phyloP scores from a whole-genome alignment of 2,888 invertebrate genomes.

The Synergus umbraculus region DNA sequence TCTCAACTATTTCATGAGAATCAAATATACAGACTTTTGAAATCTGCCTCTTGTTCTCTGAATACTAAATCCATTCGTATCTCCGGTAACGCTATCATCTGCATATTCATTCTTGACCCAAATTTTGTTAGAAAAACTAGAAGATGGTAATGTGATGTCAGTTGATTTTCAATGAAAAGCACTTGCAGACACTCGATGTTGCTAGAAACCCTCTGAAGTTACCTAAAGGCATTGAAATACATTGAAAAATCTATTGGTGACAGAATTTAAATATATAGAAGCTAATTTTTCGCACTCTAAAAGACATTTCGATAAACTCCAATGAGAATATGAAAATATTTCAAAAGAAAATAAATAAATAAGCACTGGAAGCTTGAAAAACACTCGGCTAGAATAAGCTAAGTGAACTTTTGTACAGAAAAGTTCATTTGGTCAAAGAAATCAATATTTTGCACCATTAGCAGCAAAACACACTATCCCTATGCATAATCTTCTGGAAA shows the following conservation, averaged over 20 bases:
- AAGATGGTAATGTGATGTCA: neutral
- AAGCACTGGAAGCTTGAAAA: neutral
- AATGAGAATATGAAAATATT: neutral
- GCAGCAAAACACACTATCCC: neutral
- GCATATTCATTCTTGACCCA: neutral
- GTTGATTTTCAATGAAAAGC: neutral
- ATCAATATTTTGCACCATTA: slow-evolving; percentile 2
- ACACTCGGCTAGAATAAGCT: neutral
- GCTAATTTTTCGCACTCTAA: neutral
- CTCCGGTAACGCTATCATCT: neutral
- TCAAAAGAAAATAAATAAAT: neutral
- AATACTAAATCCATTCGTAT: neutral
- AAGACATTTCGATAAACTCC: neutral
- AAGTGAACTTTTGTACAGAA: neutral
- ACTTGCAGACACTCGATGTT: neutral
- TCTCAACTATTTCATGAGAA: slow-evolving; percentile 2
- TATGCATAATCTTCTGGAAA: neutral
- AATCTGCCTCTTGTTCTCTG: neutral
- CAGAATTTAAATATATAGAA: neutral
- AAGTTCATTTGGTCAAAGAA: slow-evolving; percentile 6
- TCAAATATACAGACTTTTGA: neutral
- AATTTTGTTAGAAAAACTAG: neutral
- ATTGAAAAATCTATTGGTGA: neutral
- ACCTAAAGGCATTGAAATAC: neutral
- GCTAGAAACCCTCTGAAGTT: neutral